Evolutionary conservation across 2,888 invertebrate genomes (phyloP), one percentile per base, ranked within the genome.

Genomic region (Elysia crispata): DNA sequence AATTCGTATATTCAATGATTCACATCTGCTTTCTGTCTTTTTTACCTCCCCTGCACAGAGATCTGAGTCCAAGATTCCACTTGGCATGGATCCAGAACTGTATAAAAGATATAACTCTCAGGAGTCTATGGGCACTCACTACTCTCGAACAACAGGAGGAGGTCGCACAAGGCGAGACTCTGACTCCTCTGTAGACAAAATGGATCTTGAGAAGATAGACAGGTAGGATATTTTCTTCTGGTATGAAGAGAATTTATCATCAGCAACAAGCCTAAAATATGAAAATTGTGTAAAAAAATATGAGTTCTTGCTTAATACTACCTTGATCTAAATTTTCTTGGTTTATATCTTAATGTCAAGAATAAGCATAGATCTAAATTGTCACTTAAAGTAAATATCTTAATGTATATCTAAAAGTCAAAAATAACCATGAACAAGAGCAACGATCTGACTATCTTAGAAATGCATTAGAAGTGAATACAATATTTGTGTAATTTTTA

Each of bases 161-260:
- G 15, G 30, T 5, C 54, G 18, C n/a, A 62, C 20, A 13, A 62
- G 50, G n/a, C 50, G 33, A 18, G 64, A 80, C 1, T 76, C 67
- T 11, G 57, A 67, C 1, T 33, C 57, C 15, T n/a, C 57, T n/a
- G 23, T 76, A 1, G 72, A 76, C 25, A 80, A 72, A 31, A 13
- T 31, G 31, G 80, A 77, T 0, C 57, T 76, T n/a, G 80, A 80
- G 60, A 80, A 80, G 33, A 33, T 66, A 25, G 72, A 73, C 64
- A 76, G 70, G 80, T 80, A 62, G 49, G 11, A 30, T 41, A 41
- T 41, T 41, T 41, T 41, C 41, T 41, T 41, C 41, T 41, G 41
- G 5, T 41, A 6, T 41, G 3, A 3, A 41, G 41, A 11, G 41
- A 41, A 41, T 41, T 41, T 41, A 41, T 41, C 11, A 41, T 41